Conservation (phyloP, 1,140 invertebrate genomes). For the Arctopsyche grandis region DNA sequence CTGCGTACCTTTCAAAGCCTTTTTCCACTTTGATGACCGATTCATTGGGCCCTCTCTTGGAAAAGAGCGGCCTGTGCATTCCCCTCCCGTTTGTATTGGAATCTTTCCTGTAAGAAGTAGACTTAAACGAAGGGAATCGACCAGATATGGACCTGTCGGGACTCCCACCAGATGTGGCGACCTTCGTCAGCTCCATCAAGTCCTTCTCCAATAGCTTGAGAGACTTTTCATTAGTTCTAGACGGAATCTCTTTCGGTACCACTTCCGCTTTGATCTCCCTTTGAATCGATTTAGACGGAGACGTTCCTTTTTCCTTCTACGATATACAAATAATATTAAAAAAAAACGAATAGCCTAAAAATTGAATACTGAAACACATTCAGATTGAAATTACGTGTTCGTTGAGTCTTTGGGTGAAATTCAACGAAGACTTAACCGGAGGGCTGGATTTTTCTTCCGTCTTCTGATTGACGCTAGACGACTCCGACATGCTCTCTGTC, state of each 20-base stretch:
- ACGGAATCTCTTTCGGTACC: conserved; percentile 27
- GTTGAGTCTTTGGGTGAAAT: background rate
- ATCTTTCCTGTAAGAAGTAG: background rate
- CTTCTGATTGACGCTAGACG: background rate
- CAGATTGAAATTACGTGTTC: background rate
- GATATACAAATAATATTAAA: background rate
- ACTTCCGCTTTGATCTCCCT: background rate
- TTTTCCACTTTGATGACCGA: no score
- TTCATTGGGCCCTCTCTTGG: no score
- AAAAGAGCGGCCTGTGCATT: background rate
- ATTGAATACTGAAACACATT: background rate
- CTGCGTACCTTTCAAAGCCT: no score
- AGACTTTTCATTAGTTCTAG: conserved; percentile 61
- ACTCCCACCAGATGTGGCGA: conserved; percentile 37
- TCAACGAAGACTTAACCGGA: background rate
- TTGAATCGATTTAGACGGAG: background rate
- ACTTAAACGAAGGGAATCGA: background rate
- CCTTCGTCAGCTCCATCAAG: conserved; percentile 63
- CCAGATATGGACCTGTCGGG: background rate
- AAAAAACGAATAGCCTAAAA: background rate
- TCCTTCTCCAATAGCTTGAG: conserved; percentile 63
- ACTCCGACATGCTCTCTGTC: background rate
- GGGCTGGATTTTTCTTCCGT: background rate
- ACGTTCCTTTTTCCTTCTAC: background rate
- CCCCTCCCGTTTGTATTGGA: background rate